Evolutionary conservation across 2,888 invertebrate species (phyloP).

Genomic region (Macroteleia sp.): DNA sequence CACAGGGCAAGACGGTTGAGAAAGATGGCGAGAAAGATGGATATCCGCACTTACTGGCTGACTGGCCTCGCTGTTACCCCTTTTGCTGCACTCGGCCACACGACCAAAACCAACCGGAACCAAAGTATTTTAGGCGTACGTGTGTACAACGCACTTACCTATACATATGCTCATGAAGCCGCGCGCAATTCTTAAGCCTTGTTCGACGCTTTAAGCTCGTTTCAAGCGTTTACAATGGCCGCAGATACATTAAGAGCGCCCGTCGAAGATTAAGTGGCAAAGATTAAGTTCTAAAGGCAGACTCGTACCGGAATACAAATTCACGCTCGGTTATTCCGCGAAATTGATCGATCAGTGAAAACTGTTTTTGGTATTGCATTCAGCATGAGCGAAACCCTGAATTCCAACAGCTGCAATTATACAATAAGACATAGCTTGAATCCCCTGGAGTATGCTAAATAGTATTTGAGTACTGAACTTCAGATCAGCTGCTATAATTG

Average conservation of each 20-base stretch:
- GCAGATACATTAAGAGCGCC: conserved; percentile 49
- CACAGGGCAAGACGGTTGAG: conserved; percentile 31
- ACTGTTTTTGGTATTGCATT: conserved; percentile 32
- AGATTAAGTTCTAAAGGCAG: conserved; percentile 62
- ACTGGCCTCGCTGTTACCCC: conserved; percentile 62
- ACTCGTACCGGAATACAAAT: conserved; percentile 63
- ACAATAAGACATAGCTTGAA: neutral
- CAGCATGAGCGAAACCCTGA: neutral
- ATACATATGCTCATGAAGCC: conserved; percentile 37
- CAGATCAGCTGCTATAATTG: no score
- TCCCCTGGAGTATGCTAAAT: neutral
- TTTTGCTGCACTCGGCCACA: conserved; percentile 33
- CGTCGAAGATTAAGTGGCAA: conserved; percentile 63
- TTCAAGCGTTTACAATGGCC: conserved; percentile 65
- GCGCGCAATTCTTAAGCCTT: conserved; percentile 64
- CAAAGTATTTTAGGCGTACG: conserved; percentile 22
- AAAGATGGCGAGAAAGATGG: conserved; percentile 67
- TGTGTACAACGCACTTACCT: conserved; percentile 37
- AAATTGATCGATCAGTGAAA: conserved; percentile 48
- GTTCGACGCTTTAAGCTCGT: conserved; percentile 63
- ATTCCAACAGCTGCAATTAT: conserved; percentile 5
- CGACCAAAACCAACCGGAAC: neutral
- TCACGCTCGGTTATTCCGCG: conserved; percentile 38
- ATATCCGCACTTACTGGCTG: conserved; percentile 71
- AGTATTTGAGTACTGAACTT: no score